Evolutionary conservation across 2,888 invertebrate genomes (phyloP), one percentile per base, ranked within the genome.

Genomic region (Podotricha telesiphe): DNA sequence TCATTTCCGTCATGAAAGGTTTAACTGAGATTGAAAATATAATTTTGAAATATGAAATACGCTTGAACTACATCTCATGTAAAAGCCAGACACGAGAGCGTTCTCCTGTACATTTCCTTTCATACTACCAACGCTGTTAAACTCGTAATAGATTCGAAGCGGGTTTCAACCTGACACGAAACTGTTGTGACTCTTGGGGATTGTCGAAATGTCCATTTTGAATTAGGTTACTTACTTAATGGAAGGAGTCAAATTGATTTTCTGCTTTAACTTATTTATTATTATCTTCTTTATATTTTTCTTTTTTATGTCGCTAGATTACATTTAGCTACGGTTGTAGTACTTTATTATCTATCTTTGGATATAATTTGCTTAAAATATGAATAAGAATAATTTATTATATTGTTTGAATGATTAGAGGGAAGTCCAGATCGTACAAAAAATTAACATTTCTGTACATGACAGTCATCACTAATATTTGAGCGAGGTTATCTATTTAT

Each of bases 131-230:
- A 73, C 68, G 71, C 75, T 73, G 78, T 78, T 81, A 76, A 76
- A 76, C 71, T 75, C 71, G 73, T 78, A 76, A 79, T 78, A 78
- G 79, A 78, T 79, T 78, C 77, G 77, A 75, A 76, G 71, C 74
- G 68, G 61, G 67, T 69, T 75, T 72, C 70, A 68, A 72, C 61
- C 74, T 69, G 70, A 70, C 71, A 58, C 71, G 68, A 67, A 67
- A 68, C 72, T 70, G 68, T 67, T 71, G 73, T 68, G 68, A 70
- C 74, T 69, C 76, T 56, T 53, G 74, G 73, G 73, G 69, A 72
- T 73, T 68, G 59, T 48, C 56, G 67, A 73, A 74, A 71, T 68
- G 68, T 73, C 70, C 70, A 73, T 69, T 70, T 50, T 70, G 66
- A 73, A 73, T 73, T 70, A 69, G 67, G 70, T 70, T 73, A 69